These are phyloP conservation scores for Myopa testacea DNA, from an alignment of 2,888 invertebrate genomes.

Conservation along the genomic window DNA sequence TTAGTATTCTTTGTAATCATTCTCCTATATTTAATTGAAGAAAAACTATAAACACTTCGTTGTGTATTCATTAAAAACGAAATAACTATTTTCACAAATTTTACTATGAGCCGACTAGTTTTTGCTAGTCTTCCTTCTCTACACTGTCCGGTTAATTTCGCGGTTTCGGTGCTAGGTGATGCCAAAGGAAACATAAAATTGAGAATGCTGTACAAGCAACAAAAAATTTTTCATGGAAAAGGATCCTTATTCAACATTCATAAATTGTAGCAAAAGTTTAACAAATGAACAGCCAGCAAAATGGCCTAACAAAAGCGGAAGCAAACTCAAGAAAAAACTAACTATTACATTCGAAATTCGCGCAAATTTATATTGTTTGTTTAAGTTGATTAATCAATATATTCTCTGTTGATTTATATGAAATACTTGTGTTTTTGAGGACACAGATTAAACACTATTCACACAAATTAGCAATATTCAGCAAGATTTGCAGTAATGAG, in stretches of 20 bases:
- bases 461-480: not conserved
- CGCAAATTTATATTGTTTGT: not conserved
- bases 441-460: not conserved
- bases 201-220: not conserved
- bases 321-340: not conserved
- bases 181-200: not conserved
- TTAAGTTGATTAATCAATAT: no score
- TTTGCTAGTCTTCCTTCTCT: not conserved
- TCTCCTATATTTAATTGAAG: not conserved
- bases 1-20: no score
- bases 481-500: not conserved
- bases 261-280: not conserved
- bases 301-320: not conserved
- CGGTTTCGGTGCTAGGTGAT: not conserved
- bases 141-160: slow-evolving; percentile 7
- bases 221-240: not conserved
- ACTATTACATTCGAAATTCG: not conserved
- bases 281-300: not conserved
- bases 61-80: not conserved
- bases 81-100: slow-evolving; percentile 3
- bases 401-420: no score
- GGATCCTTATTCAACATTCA: no score
- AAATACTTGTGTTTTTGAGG: no score
- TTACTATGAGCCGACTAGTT: no score
- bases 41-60: not conserved